Evolutionary conservation across 2,113 vertebrate species (phyloP).

Genomic region (Hypocryptadius cinnamomeus): DNA sequence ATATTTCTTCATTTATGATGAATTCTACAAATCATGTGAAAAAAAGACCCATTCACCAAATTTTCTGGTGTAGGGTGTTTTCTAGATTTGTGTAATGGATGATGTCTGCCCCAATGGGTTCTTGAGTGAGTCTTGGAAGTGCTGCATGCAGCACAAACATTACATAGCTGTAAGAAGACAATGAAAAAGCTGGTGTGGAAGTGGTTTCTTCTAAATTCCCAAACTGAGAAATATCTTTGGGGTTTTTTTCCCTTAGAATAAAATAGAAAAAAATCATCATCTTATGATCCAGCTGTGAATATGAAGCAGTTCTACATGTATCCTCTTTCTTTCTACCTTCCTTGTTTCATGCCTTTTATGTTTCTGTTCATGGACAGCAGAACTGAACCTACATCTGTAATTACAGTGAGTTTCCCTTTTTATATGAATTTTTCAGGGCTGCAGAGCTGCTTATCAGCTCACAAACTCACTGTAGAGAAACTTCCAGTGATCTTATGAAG

Average conservation of each 20-base stretch:
- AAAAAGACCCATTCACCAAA: background rate
- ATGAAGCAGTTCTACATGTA: background rate
- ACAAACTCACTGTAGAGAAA: background rate
- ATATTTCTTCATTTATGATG: background rate
- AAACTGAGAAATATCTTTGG: background rate
- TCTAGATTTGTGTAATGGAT: background rate
- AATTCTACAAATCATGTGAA: background rate
- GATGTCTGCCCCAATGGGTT: background rate
- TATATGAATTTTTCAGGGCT: background rate
- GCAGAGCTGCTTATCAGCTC: background rate
- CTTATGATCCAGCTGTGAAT: background rate
- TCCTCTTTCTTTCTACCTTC: background rate
- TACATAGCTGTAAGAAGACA: background rate
- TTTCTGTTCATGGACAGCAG: background rate
- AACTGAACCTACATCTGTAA: background rate
- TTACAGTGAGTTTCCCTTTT: background rate
- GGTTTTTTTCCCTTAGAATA: accelerated
- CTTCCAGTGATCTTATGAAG: background rate
- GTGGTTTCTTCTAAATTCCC: background rate
- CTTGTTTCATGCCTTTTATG: background rate
- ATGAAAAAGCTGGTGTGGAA: background rate
- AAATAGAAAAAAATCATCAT: background rate
- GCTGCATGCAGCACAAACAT: background rate
- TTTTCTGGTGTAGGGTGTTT: background rate
- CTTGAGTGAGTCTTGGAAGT: background rate